Percentiles rank a stretch among this genome's conserved stretches.
These are phyloP conservation scores for Caenorhabditis auriculariae DNA, from an alignment of 2,888 invertebrate species.

Conservation along the genomic window DNA sequence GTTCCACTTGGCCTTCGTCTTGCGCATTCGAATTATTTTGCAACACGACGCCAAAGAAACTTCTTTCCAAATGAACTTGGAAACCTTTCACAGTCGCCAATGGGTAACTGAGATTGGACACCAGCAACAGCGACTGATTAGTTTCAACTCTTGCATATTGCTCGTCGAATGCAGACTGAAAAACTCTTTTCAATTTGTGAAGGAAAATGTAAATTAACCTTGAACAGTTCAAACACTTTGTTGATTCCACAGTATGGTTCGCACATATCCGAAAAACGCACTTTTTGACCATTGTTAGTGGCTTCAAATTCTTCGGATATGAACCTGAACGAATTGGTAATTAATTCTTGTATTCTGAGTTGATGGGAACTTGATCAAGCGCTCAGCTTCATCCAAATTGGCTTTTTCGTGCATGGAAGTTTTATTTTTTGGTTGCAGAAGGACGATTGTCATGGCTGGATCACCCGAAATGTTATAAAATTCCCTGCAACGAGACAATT, in stretches of 20 bases:
- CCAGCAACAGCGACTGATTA: slow-evolving; percentile 13
- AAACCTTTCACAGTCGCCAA: slow-evolving; percentile 51
- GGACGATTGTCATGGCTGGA: slow-evolving; percentile 58
- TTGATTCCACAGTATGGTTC: slow-evolving; percentile 59
- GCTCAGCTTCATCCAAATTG: slow-evolving; percentile 50
- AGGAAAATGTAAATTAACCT: slow-evolving; percentile 28
- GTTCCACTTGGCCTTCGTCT: slow-evolving; percentile 21
- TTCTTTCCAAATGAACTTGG: slow-evolving; percentile 53
- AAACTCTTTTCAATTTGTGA: neutral
- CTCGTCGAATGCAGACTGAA: slow-evolving; percentile 36
- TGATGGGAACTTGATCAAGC: slow-evolving; percentile 8
- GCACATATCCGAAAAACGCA: slow-evolving; percentile 51
- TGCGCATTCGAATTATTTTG: slow-evolving; percentile 23
- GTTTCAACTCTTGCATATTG: slow-evolving; percentile 19
- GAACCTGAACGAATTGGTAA: slow-evolving; percentile 8
- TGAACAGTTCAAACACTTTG: slow-evolving; percentile 52
- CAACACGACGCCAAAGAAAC: slow-evolving; percentile 50
- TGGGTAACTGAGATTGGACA: slow-evolving; percentile 45
- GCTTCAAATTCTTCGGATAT: slow-evolving; percentile 22
- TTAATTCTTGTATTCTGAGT: neutral
- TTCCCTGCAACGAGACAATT: slow-evolving; percentile 10
- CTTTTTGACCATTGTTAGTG: slow-evolving; percentile 11
- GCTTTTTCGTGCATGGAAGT: slow-evolving; percentile 55
- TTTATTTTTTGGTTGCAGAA: slow-evolving; percentile 57
- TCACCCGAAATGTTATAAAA: slow-evolving; percentile 49